These are phyloP conservation scores for Aphyosemion australe DNA, from an alignment of 2,113 vertebrate genomes.

Conservation along the genomic window DNA sequence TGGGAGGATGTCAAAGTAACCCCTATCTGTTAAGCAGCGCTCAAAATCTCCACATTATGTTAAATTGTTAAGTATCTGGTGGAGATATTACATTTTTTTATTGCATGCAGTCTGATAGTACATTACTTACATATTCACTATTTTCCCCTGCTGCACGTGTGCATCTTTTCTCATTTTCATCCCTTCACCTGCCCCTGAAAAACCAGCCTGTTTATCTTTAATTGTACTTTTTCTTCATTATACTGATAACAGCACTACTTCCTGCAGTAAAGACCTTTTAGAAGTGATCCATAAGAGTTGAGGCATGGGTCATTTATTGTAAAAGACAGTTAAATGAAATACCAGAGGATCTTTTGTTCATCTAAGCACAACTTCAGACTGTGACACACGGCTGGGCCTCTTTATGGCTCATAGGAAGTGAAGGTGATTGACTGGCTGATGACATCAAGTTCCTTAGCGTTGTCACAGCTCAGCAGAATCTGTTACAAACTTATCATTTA, in stretches of 20 bases:
- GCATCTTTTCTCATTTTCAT: neutral
- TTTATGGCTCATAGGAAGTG: neutral
- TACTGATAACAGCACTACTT: neutral
- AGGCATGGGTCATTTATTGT: no score
- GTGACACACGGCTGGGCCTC: neutral
- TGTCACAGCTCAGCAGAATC: neutral
- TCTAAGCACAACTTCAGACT: neutral
- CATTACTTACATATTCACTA: neutral
- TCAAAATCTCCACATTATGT: no score
- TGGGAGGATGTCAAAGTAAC: no score
- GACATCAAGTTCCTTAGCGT: slow-evolving; percentile 13
- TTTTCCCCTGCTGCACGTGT: neutral
- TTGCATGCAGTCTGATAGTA: no score
- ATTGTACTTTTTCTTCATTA: neutral
- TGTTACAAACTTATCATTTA: neutral
- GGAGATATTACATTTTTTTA: no score
- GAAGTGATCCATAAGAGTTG: no score
- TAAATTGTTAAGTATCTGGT: no score
- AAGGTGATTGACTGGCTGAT: neutral
- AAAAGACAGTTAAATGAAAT: no score
- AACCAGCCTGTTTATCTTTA: neutral
- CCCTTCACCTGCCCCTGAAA: neutral
- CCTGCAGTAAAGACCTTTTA: neutral
- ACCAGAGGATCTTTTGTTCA: neutral
- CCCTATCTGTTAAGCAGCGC: no score